Percentiles rank a stretch among this genome's conserved stretches.
phyloP scores from a whole-genome alignment of 2,888 invertebrate genomes.

The Drosophila mercatorum region DNA sequence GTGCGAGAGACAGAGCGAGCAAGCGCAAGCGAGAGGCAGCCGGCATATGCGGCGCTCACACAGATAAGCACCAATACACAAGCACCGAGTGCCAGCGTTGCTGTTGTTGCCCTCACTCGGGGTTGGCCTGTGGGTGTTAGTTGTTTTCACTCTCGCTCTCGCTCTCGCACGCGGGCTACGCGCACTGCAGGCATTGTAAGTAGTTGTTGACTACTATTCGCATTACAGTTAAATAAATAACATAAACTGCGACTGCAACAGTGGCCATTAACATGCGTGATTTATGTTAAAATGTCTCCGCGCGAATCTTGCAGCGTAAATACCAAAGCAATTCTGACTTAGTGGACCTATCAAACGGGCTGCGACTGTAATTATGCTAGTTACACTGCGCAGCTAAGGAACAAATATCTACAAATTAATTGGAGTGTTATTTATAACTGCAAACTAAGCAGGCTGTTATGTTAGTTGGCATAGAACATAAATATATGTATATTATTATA shows the following conservation, averaged over 20 bases:
- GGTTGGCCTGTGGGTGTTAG: constrained; percentile 57
- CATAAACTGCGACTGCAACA: constrained; percentile 19
- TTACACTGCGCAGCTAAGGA: neutral
- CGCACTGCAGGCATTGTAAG: constrained; percentile 9
- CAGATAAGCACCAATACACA: constrained; percentile 79
- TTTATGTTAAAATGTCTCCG: constrained; percentile 24
- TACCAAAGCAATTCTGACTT: neutral
- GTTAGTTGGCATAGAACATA: neutral
- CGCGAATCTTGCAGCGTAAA: constrained; percentile 6
- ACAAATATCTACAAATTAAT: neutral
- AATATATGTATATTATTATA: neutral
- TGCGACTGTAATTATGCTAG: neutral
- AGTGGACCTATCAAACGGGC: constrained; percentile 1
- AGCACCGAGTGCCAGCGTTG: constrained; percentile 2
- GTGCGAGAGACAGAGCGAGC: neutral
- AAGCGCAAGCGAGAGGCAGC: neutral
- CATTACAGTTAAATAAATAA: constrained; percentile 35
- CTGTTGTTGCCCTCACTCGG: constrained; percentile 11
- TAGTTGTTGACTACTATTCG: constrained; percentile 22
- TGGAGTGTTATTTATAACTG: neutral
- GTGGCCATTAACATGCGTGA: constrained; percentile 25
- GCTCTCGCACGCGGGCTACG: constrained; percentile 9
- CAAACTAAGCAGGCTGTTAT: neutral
- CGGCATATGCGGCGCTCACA: constrained; percentile 53
- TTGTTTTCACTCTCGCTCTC: neutral